Conservation (phyloP, 2,113 vertebrate species). For the Scortum barcoo region DNA sequence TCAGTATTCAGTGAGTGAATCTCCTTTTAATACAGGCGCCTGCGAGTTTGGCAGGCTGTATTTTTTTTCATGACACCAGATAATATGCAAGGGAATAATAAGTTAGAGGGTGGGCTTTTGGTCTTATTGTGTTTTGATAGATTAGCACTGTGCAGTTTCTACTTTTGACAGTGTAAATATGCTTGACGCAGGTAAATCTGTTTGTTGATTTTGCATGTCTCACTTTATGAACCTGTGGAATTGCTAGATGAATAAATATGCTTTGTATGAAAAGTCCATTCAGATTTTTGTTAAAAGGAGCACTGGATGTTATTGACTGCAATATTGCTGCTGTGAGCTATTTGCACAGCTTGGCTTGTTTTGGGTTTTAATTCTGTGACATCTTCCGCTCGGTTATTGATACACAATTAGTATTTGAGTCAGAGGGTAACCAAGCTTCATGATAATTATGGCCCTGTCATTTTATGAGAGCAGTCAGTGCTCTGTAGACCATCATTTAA, state of each 20-base stretch:
- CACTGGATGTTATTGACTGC: not conserved
- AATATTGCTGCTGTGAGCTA: slow-evolving; percentile 1
- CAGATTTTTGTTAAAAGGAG: not conserved
- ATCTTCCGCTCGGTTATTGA: slow-evolving; percentile 56
- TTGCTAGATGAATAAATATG: slow-evolving; percentile 28
- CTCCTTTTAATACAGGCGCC: slow-evolving; percentile 27
- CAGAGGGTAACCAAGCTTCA: slow-evolving; percentile 63
- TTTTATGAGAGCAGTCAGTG: slow-evolving; percentile 64
- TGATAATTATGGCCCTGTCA: slow-evolving; percentile 72
- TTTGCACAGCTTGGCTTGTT: slow-evolving; percentile 25
- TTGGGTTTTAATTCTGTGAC: slow-evolving; percentile 35
- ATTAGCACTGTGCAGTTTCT: not conserved
- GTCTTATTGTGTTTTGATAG: slow-evolving; percentile 12
- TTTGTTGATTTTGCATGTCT: slow-evolving; percentile 33
- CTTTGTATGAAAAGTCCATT: not conserved
- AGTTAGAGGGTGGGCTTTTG: not conserved
- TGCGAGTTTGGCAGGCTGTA: slow-evolving; percentile 20
- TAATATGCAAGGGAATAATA: slow-evolving; percentile 6
- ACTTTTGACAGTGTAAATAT: slow-evolving; percentile 27
- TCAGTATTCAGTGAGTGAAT: slow-evolving; percentile 28
- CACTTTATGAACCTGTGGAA: slow-evolving; percentile 14
- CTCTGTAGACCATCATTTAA: slow-evolving; percentile 74
- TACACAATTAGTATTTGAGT: slow-evolving; percentile 68
- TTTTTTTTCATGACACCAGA: slow-evolving; percentile 4
- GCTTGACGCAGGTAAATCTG: not conserved